These are phyloP conservation scores for Cyanocitta stelleri DNA, from an alignment of 2,113 vertebrate genomes.

Conservation along the genomic window DNA sequence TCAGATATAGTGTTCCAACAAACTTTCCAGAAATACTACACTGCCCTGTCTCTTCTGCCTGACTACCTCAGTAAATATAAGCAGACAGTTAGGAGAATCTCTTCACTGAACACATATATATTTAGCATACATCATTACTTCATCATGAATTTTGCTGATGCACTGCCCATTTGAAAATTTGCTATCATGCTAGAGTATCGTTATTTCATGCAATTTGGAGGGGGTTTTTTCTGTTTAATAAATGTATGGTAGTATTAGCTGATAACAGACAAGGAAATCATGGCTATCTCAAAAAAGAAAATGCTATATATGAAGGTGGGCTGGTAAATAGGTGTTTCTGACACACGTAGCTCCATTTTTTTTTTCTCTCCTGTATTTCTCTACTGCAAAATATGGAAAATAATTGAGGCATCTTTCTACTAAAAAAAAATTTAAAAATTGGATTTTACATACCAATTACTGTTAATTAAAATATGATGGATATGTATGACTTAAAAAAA, in stretches of 20 bases:
- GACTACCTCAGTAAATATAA: not conserved
- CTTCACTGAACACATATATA: not conserved
- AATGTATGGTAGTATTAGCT: not conserved
- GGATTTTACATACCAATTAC: not conserved
- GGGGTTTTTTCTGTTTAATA: not conserved
- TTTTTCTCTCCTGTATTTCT: not conserved
- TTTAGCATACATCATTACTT: rapidly evolving
- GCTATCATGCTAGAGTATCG: not conserved
- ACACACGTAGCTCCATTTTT: not conserved
- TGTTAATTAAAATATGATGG: not conserved
- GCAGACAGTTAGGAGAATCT: not conserved
- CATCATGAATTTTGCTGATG: not conserved
- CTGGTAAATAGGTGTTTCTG: not conserved
- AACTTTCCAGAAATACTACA: not conserved
- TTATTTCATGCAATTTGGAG: not conserved
- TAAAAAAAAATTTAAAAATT: not conserved
- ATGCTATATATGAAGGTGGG: not conserved
- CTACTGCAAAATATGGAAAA: not conserved
- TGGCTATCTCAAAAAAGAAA: not conserved
- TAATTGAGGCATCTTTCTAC: not conserved
- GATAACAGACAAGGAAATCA: not conserved
- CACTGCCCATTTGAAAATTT: not conserved
- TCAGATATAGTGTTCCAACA: not conserved
- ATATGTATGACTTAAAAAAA: not conserved
- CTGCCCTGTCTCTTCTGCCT: not conserved